Conservation (phyloP, 1,140 invertebrate species). For the Diachasma alloeum region DNA sequence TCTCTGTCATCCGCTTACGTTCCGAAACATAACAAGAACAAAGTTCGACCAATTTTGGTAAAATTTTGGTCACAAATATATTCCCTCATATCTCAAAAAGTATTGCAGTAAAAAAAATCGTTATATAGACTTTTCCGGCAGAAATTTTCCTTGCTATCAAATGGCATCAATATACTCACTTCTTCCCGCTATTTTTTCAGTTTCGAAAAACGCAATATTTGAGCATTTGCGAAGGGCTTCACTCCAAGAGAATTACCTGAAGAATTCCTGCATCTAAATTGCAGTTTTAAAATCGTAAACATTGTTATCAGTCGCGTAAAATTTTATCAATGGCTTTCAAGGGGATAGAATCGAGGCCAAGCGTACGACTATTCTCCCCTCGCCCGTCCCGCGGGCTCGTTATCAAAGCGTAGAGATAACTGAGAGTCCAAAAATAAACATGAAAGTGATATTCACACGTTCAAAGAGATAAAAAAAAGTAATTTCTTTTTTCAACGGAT, state of each 20-base stretch:
- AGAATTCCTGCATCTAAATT: neutral
- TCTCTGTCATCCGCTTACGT: too few species aligned
- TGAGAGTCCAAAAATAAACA: neutral
- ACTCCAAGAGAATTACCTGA: neutral
- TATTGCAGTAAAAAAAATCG: too few species aligned
- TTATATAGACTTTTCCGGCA: too few species aligned
- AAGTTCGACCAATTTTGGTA: too few species aligned
- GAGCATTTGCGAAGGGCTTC: neutral
- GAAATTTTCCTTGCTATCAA: too few species aligned
- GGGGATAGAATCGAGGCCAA: neutral
- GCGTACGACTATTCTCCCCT: neutral
- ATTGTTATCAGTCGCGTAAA: neutral
- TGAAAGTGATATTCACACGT: neutral
- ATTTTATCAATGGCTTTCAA: neutral
- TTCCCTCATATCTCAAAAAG: too few species aligned
- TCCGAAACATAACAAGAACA: too few species aligned
- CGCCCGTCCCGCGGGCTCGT: too few species aligned
- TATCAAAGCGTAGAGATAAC: neutral
- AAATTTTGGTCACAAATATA: too few species aligned
- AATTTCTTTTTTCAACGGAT: neutral
- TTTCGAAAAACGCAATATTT: neutral
- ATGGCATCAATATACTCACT: too few species aligned
- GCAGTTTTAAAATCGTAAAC: neutral
- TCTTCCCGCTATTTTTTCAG: neutral
- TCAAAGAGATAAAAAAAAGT: neutral